Evolutionary conservation across 1,140 invertebrate species (phyloP).

Genomic region (Cardiocondyla obscurior): DNA sequence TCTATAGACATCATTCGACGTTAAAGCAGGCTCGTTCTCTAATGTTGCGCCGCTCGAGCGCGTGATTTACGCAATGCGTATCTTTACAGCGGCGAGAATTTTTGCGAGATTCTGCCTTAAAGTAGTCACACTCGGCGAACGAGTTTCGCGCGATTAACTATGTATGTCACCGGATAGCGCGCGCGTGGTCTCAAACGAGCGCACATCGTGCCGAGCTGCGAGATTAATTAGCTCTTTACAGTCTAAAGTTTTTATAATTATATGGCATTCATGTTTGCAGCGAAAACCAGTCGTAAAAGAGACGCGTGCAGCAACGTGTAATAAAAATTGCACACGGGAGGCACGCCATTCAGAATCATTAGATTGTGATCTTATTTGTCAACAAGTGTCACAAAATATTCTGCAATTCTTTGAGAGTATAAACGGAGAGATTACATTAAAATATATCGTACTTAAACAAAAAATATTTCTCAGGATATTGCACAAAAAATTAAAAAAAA

Average conservation of each 20-base stretch:
- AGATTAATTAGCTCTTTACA: conserved; percentile 46
- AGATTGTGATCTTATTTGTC: neutral
- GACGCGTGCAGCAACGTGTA: neutral
- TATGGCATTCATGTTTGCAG: neutral
- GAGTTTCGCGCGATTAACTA: conserved; percentile 42
- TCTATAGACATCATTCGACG: neutral
- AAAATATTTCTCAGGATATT: neutral
- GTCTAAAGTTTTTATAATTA: conserved; percentile 15
- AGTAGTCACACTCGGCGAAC: neutral
- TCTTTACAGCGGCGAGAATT: conserved; percentile 8
- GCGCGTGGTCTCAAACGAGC: conserved; percentile 3
- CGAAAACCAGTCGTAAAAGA: conserved; percentile 19
- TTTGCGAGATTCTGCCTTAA: neutral
- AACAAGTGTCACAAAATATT: neutral
- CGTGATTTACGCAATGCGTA: neutral
- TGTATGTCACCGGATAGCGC: conserved; percentile 24
- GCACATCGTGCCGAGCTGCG: neutral
- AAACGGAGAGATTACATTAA: neutral
- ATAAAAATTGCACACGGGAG: conserved; percentile 20
- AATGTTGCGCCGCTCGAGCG: neutral
- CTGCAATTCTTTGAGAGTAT: neutral
- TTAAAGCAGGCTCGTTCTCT: neutral
- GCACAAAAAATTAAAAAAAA: neutral
- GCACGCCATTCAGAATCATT: neutral
- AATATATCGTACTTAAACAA: neutral